Evolutionary conservation across 2,113 vertebrate genomes (phyloP), one percentile per base, ranked within the genome.

Genomic region (Origma solitaria): DNA sequence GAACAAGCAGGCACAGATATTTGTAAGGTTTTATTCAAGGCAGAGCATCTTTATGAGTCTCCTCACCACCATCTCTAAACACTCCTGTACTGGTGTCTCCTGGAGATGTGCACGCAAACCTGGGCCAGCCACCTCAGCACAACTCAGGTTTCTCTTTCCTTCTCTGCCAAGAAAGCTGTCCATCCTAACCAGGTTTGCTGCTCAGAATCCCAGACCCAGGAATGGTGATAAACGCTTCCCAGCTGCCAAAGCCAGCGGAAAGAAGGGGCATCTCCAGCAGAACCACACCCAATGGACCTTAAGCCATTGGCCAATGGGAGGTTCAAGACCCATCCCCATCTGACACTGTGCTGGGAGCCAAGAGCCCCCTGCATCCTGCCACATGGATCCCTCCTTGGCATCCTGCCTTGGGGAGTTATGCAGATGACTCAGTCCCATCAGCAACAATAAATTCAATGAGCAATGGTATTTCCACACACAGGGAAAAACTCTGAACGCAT

Each of bases 291-390:
- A 62, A 17, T 0, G 0, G 38, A 38, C 27, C 53, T 82, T 20
- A 49, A 1, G 2, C 16, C 1, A 0, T 1, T 27, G 49, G 44
- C 31, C 56, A 82, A 21, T 2, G 2, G 6, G 18, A 86, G 60
- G 44, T 12, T 68, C 24, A 24, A 64, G 56, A 71, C 16, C 27
- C 25, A 10, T 21, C 25, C 57, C 17, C 37, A 66, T 13, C 22
- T 0, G 0, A 24, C 0, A 0, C 57, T 45, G 45, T 0, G 3
- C 68, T 18, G 23, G 23, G 13, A 33, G 38, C 33, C 31, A 50
- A 44, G 31, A 91, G 53, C 17, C 18, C 38, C 66, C 17, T 13
- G 19, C 13, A 61, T 37, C 11, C n/a, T 2, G 0, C 11, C 25
- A 13, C 54, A 17, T 7, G 25, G 58, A 42, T 73, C 35, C 82